Conservation (phyloP, 2,888 invertebrate genomes). For the Lasioglossum figueresi region DNA sequence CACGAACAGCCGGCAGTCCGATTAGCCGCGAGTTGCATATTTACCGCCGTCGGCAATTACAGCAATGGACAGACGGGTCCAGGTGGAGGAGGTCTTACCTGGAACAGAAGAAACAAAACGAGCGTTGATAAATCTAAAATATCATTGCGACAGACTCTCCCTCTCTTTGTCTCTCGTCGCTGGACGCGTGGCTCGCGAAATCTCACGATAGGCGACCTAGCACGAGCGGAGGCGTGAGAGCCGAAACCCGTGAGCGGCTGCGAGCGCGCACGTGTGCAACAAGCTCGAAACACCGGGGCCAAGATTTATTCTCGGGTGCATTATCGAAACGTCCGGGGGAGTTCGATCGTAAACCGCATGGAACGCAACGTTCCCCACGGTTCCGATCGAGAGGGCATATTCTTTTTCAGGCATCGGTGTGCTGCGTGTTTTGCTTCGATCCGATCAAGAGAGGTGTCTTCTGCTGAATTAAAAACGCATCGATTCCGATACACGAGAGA, state of each 20-base stretch:
- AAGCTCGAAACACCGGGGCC: conserved; percentile 39
- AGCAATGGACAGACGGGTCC: neutral
- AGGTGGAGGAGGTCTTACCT: conserved; percentile 36
- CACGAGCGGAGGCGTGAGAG: conserved; percentile 65
- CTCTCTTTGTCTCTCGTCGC: neutral
- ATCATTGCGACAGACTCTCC: neutral
- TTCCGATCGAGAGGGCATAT: conserved; percentile 41
- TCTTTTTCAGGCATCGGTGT: neutral
- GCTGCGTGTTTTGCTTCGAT: neutral
- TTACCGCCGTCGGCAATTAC: neutral
- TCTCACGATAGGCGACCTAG: conserved; percentile 49
- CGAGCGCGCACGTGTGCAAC: conserved; percentile 26
- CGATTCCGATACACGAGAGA: neutral
- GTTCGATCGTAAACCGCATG: conserved; percentile 54
- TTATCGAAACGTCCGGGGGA: conserved; percentile 53
- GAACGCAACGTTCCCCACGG: conserved; percentile 40
- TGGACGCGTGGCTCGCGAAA: conserved; percentile 69
- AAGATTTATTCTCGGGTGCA: conserved; percentile 60
- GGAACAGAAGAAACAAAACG: conserved; percentile 33
- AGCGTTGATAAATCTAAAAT: neutral
- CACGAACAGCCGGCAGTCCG: neutral
- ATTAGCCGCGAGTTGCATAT: conserved; percentile 7
- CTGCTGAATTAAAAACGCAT: neutral
- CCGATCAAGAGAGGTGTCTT: neutral
- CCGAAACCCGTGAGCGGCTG: conserved; percentile 37